A percentile compares a stretch with the other conserved stretches of the same genome.
Evolutionary conservation across 1,140 invertebrate species (phyloP).

Genomic region (Sarcophaga peregrina): DNA sequence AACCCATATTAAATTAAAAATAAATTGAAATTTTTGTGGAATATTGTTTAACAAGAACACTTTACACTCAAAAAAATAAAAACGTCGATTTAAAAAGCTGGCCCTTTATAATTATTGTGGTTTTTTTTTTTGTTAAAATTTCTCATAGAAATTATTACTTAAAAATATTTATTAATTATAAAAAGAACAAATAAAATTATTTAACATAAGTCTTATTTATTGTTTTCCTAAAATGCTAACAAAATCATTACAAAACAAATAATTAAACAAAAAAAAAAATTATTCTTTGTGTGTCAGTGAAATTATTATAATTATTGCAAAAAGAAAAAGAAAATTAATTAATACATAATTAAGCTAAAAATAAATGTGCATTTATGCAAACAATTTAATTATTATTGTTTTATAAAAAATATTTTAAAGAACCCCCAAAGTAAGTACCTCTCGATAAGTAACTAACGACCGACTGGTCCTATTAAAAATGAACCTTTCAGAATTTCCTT

Average conservation of each 20-base stretch:
- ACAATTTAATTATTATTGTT: neutral
- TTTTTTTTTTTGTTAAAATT: too few species aligned
- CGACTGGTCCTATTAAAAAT: too few species aligned
- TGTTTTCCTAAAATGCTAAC: neutral
- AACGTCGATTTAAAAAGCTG: neutral
- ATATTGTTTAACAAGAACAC: neutral
- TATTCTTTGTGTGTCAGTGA: constrained; percentile 17
- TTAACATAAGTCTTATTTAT: neutral
- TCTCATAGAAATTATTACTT: neutral
- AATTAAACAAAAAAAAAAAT: neutral
- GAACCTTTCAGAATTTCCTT: too few species aligned
- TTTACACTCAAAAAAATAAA: neutral
- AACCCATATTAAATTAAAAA: neutral
- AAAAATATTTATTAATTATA: neutral
- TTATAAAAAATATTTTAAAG: neutral
- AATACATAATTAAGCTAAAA: neutral
- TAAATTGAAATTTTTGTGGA: neutral
- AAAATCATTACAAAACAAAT: neutral
- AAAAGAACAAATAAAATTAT: neutral
- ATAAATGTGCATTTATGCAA: constrained; percentile 27
- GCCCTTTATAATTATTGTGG: neutral
- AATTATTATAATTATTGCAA: neutral
- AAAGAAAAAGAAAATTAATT: neutral
- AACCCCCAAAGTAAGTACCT: neutral
- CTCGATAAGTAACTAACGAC: too few species aligned